Conservation (phyloP, 2,888 invertebrate species). For the Drosophila meridionalis region DNA sequence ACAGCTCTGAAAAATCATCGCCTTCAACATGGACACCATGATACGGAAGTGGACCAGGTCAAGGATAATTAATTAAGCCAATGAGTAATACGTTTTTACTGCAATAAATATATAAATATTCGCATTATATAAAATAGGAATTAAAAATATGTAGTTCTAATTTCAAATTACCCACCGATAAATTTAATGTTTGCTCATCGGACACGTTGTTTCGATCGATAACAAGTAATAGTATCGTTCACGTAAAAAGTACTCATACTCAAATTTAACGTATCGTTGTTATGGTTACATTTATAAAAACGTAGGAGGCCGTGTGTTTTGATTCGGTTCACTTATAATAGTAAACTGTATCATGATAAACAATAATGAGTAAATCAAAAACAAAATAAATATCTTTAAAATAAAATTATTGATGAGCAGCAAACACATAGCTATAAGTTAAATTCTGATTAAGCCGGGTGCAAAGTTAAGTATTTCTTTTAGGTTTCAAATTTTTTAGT, state of each 20-base stretch:
- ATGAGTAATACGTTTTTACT: not conserved
- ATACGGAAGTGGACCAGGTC: conserved; percentile 24
- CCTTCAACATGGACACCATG: conserved; percentile 62
- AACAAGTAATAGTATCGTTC: conserved; percentile 2
- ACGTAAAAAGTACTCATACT: not conserved
- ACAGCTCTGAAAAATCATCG: conserved; percentile 88
- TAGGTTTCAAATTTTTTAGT: conserved; percentile 43
- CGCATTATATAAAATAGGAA: not conserved
- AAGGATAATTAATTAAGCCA: conserved; percentile 24
- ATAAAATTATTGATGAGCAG: conserved; percentile 25
- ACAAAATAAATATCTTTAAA: conserved; percentile 14
- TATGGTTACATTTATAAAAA: conserved; percentile 24
- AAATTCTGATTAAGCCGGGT: conserved; percentile 41
- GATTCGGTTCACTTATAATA: conserved; percentile 4
- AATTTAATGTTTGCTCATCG: not conserved
- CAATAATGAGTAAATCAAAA: conserved; percentile 7
- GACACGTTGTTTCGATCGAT: conserved; percentile 4
- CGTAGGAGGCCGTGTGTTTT: conserved; percentile 34
- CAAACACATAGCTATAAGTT: conserved; percentile 30
- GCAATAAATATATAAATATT: not conserved
- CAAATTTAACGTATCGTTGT: conserved; percentile 27
- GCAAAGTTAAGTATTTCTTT: conserved; percentile 34
- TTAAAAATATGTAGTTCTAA: not conserved
- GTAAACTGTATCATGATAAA: conserved; percentile 7
- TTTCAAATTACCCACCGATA: not conserved